phyloP scores from a whole-genome alignment of 2,113 vertebrate species.

The Perca schrenkii region DNA sequence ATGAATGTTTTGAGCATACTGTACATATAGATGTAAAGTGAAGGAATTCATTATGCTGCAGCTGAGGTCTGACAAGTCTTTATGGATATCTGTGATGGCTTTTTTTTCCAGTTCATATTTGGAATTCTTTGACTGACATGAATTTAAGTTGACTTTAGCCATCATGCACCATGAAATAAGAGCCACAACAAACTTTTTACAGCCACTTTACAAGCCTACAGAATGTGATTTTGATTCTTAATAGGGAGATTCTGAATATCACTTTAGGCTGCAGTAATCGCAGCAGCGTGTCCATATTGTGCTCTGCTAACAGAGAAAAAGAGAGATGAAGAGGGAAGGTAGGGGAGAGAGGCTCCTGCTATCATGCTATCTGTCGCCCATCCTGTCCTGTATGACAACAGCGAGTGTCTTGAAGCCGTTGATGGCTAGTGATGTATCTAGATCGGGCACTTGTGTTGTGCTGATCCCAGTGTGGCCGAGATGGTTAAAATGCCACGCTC shows the following conservation, averaged over 20 bases:
- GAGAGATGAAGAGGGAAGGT: neutral
- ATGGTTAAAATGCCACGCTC: conserved; percentile 68
- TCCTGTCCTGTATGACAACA: conserved; percentile 62
- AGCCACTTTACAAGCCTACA: neutral
- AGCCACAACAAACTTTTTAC: neutral
- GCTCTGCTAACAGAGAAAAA: conserved; percentile 5
- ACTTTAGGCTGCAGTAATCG: conserved; percentile 27
- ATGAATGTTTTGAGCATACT: too few relatives aligned
- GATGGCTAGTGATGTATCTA: conserved; percentile 74
- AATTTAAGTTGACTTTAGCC: conserved; percentile 1
- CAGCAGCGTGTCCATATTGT: conserved; percentile 38
- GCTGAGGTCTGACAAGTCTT: neutral
- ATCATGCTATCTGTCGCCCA: conserved; percentile 52
- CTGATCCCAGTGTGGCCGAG: conserved; percentile 71
- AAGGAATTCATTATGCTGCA: neutral
- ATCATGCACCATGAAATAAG: too few relatives aligned
- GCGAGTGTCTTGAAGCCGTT: conserved; percentile 54
- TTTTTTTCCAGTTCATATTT: neutral
- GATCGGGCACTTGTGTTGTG: conserved; percentile 69
- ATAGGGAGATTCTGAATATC: neutral
- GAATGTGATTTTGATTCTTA: neutral
- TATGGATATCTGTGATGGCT: neutral
- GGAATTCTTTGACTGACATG: neutral
- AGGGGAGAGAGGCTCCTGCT: conserved; percentile 10
- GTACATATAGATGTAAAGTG: neutral